Base-by-base conservation (phyloP, 2,113 vertebrate genomes). In the Formicarius rufipectus region DNA sequence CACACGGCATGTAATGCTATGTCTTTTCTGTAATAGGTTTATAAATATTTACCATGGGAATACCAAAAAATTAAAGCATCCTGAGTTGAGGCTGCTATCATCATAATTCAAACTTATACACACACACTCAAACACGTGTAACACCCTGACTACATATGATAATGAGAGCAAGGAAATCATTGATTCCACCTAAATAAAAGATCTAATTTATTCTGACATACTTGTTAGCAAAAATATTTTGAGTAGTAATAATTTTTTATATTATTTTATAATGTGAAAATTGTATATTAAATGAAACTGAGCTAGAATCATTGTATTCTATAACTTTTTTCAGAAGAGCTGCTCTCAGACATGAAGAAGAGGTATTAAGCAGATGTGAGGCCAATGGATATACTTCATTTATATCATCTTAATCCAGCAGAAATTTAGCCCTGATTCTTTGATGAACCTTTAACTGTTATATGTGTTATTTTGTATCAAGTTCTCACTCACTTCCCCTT, bases 131-230 rank as follows among this genome's bases (percentile, higher is more conserved):
- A 39, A 62, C 52, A 44, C 52, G 44, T 56, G 30, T 75, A 72
- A 60, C 68, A 81, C n/a, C 19, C 85, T 93, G 88, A 93, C 96
- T 87, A 31, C n/a, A 81, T 87, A 90, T 95, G 73, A 96, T 96
- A 95, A 96, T 90, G 92, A 87, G 27, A 85, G 86, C n/a, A 80
- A 96, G 63, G 56, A 85, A 95, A 59, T 76, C 85, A 74, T 90
- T 97, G 84, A 93, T 97, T 96, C 71, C 74, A 19, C 39, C 76
- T 96, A 95, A 97, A 97, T 98, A 94, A 98, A 94, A 93, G 72
- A 95, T 95, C 78, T 96, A 94, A 97, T 98, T 97, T 96, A 66
- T 60, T 94, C 66, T 92, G 88, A 58, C 78, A 39, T 89, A 87
- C 78, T 92, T 97, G 44, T 91, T 97, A 89, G 64, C 27, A 44